Percentiles rank a stretch among this genome's conserved stretches.
phyloP scores from a whole-genome alignment of 2,888 invertebrate genomes.

The Acronicta aceris region DNA sequence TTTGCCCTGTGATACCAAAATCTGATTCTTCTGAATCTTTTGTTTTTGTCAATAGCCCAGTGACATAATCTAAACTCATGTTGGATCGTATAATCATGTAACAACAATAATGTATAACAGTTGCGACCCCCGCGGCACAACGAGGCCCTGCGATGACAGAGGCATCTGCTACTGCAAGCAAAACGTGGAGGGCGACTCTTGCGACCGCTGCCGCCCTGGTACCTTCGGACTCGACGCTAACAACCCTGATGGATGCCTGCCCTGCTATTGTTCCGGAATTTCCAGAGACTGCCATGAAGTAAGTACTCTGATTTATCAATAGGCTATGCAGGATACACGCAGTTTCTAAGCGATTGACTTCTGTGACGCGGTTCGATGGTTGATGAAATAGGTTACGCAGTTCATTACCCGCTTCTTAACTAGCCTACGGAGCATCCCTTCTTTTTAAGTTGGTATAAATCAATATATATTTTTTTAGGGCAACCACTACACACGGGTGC shows the following conservation, averaged over 20 bases:
- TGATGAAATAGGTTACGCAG: too few species aligned
- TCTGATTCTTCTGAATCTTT: too few species aligned
- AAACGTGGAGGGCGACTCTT: constrained; percentile 94
- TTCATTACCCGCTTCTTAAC: too few species aligned
- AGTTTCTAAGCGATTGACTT: too few species aligned
- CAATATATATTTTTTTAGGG: constrained; percentile 66
- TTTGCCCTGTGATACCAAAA: too few species aligned
- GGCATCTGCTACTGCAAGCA: constrained; percentile 91
- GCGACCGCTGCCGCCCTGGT: constrained; percentile 93
- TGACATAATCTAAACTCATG: too few species aligned
- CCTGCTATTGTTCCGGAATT: constrained; percentile 97
- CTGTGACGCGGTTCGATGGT: too few species aligned
- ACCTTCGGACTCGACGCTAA: constrained; percentile 93
- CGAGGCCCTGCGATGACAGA: constrained; percentile 71
- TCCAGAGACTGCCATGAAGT: constrained; percentile 92
- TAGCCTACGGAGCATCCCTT: too few species aligned
- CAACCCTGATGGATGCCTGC: constrained; percentile 94
- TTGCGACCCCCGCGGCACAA: constrained; percentile 69
- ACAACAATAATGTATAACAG: constrained; percentile 20
- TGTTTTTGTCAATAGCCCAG: too few species aligned
- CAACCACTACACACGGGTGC: constrained; percentile 71
- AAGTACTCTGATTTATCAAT: constrained; percentile 21
- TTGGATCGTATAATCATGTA: too few species aligned
- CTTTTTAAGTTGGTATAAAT: background rate
- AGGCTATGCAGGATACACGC: too few species aligned